Conservation (phyloP, 2,888 invertebrate species). For the Junonia oenone region DNA sequence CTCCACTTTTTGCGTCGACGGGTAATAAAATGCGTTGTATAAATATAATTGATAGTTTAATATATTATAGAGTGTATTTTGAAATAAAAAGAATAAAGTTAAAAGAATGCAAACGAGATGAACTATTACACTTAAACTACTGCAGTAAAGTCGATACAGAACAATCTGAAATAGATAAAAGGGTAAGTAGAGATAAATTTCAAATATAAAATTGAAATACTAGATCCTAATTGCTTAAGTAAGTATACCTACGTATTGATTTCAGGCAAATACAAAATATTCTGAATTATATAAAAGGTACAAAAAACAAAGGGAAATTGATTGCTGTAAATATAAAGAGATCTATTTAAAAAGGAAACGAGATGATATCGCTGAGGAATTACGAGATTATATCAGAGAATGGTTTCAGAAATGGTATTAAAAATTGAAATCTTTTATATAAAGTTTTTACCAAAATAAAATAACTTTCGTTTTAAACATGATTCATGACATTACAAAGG, state of each 20-base stretch:
- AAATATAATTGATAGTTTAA: too few species aligned
- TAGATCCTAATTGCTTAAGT: too few species aligned
- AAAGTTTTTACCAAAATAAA: too few species aligned
- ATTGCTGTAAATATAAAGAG: constrained; percentile 37
- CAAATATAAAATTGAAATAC: background rate
- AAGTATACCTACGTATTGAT: too few species aligned
- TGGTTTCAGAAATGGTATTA: constrained; percentile 67
- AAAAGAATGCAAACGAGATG: constrained; percentile 41
- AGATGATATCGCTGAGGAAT: constrained; percentile 45
- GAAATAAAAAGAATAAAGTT: constrained; percentile 46
- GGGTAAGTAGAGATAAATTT: constrained; percentile 35
- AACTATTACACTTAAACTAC: constrained; percentile 41
- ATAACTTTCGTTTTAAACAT: too few species aligned
- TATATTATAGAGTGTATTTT: constrained; percentile 57
- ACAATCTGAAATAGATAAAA: constrained; percentile 29
- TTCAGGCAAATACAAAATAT: background rate
- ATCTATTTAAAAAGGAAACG: constrained; percentile 36
- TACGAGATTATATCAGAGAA: constrained; percentile 46
- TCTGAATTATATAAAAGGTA: constrained; percentile 26
- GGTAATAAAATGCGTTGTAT: too few species aligned
- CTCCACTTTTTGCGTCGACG: too few species aligned
- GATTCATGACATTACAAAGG: too few species aligned
- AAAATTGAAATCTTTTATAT: too few species aligned
- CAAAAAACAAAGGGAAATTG: constrained; percentile 37
- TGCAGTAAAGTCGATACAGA: constrained; percentile 32